These are phyloP conservation scores for Himalopsyche japonica DNA, from an alignment of 2,888 invertebrate genomes.

Conservation along the genomic window DNA sequence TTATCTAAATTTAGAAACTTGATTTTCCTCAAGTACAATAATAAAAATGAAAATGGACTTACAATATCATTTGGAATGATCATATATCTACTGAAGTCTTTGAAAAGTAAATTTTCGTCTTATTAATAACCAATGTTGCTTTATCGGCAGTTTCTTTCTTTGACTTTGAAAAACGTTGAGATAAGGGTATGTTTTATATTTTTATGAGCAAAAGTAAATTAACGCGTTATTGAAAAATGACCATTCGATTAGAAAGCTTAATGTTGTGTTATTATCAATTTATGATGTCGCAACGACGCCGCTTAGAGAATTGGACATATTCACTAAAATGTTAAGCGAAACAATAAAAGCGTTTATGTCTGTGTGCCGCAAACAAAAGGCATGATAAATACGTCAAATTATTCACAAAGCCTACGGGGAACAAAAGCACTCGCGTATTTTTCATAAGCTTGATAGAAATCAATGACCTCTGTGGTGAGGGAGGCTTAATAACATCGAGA, in stretches of 20 bases:
- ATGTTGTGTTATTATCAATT: neutral
- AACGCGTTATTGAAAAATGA: neutral
- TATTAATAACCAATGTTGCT: no score
- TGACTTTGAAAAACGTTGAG: no score
- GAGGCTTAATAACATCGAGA: conserved; percentile 18
- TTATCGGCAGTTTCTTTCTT: no score
- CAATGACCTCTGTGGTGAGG: conserved; percentile 20
- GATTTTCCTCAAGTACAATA: no score
- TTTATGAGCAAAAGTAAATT: neutral
- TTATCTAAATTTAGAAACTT: no score
- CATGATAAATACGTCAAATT: conserved; percentile 31
- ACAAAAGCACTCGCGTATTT: conserved; percentile 17
- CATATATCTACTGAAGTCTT: no score
- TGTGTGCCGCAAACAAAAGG: neutral
- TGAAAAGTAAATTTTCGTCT: no score
- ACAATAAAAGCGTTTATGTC: neutral
- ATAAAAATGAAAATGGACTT: no score
- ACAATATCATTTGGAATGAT: no score
- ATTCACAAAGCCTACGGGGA: conserved; percentile 23
- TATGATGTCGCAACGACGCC: neutral
- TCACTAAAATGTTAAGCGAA: neutral
- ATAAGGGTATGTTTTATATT: no score
- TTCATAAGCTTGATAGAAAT: conserved; percentile 23
- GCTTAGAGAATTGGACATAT: neutral
- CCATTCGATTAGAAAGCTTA: neutral